phyloP scores from a whole-genome alignment of 2,888 invertebrate genomes.

The Andrena flavipes region DNA sequence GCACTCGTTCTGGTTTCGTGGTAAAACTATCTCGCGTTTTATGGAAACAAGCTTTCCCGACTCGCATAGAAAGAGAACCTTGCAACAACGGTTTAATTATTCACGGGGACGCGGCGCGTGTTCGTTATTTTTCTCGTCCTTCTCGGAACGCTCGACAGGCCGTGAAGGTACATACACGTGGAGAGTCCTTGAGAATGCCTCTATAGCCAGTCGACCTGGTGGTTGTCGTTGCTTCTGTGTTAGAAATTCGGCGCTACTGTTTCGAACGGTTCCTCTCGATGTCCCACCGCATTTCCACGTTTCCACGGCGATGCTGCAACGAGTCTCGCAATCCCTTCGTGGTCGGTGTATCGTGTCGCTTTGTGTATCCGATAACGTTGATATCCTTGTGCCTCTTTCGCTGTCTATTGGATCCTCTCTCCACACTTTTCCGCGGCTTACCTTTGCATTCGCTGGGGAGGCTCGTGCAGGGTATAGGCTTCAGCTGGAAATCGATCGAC shows the following conservation, averaged over 20 bases:
- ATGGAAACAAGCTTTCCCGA: neutral
- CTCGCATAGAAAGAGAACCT: neutral
- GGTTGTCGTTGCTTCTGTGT: neutral
- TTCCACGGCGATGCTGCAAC: neutral
- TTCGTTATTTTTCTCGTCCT: slow-evolving; percentile 65
- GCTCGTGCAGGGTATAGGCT: neutral
- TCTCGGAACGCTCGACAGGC: slow-evolving; percentile 65
- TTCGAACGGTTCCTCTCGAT: neutral
- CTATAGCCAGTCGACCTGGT: neutral
- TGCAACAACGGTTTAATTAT: slow-evolving; percentile 56
- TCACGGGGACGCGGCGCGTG: slow-evolving; percentile 22
- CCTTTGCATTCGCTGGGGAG: neutral
- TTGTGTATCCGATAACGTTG: slow-evolving; percentile 4
- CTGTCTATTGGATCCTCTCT: slow-evolving; percentile 1
- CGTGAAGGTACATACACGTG: slow-evolving; percentile 60
- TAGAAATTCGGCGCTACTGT: slow-evolving; percentile 18
- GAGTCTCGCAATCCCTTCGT: slow-evolving; percentile 6
- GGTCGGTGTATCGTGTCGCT: neutral
- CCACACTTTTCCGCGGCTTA: neutral
- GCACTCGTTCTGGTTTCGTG: neutral
- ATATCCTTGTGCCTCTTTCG: slow-evolving; percentile 24
- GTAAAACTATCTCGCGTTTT: slow-evolving; percentile 17
- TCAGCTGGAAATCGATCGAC: neutral
- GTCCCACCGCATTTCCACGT: neutral
- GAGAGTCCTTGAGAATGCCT: slow-evolving; percentile 57